Conservation (phyloP, 2,113 vertebrate genomes). For the Lepisosteus oculatus region DNA sequence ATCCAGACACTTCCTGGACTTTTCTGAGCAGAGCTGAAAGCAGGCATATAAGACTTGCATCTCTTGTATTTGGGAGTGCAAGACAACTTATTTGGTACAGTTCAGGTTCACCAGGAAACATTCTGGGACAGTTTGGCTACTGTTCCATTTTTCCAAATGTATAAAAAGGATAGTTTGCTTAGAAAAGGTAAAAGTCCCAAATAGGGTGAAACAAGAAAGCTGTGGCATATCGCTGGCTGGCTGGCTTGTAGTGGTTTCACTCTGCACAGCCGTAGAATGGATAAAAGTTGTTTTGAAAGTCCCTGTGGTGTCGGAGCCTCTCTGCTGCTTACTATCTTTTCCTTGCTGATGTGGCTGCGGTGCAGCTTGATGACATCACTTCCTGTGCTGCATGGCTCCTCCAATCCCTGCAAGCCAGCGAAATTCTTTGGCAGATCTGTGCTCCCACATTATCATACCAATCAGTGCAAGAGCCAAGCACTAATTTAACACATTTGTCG, state of each 20-base stretch:
- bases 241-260: slow-evolving; percentile 22
- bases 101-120: slow-evolving; percentile 26
- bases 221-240: slow-evolving; percentile 44
- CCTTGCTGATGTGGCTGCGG: slow-evolving; percentile 15
- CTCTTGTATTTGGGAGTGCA: background rate
- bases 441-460: background rate
- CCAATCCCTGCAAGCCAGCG: background rate
- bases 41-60: background rate
- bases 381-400: slow-evolving; percentile 7
- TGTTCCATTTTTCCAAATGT: slow-evolving; percentile 16
- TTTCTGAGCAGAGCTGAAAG: slow-evolving; percentile 34
- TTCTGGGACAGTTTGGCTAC: slow-evolving; percentile 36
- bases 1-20: slow-evolving; percentile 21
- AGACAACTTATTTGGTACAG: background rate
- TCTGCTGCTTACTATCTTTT: background rate
- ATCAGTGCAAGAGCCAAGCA: too few species aligned
- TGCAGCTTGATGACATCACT: slow-evolving; percentile 15
- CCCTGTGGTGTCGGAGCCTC: background rate
- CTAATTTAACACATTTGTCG: too few species aligned
- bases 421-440: background rate
- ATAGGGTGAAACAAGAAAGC: slow-evolving; percentile 25
- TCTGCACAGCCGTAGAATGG: background rate
- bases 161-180: background rate
- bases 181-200: background rate
- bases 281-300: background rate